These are phyloP conservation scores for Onychostoma macrolepis DNA, from an alignment of 2,113 vertebrate species.

Conservation along the genomic window DNA sequence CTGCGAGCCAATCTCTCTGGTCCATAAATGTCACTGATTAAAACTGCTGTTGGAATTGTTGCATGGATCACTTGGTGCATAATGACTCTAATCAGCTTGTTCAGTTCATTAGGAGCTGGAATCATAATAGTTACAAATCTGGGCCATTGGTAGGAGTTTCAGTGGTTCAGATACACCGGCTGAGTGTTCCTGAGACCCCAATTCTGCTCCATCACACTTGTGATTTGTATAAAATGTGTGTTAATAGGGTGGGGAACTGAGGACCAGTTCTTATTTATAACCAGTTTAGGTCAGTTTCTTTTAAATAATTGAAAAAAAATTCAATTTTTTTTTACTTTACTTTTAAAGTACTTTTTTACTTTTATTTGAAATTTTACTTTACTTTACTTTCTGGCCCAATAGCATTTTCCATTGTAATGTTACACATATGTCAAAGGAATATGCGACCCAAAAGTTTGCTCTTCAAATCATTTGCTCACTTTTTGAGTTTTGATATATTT, in stretches of 20 bases:
- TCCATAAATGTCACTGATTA: slow-evolving; percentile 38
- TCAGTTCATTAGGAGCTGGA: slow-evolving; percentile 17
- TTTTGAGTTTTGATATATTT: neutral
- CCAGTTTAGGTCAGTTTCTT: neutral
- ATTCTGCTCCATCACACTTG: neutral
- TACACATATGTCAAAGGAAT: neutral
- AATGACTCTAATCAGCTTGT: slow-evolving; percentile 34
- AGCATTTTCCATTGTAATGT: neutral
- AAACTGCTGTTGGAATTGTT: slow-evolving; percentile 8
- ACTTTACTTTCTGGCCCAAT: no score
- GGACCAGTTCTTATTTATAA: neutral
- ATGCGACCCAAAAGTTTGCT: neutral
- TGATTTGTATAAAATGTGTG: slow-evolving; percentile 17
- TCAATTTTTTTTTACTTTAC: no score
- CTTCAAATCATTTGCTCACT: neutral
- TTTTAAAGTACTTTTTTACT: no score
- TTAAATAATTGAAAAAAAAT: no score
- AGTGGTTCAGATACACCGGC: neutral
- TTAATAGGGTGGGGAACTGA: neutral
- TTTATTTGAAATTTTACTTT: no score
- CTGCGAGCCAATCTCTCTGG: slow-evolving; percentile 1
- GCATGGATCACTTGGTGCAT: slow-evolving; percentile 38
- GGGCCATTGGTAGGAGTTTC: neutral
- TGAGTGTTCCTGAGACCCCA: neutral
- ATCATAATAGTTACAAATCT: slow-evolving; percentile 33